Evolutionary conservation across 2,888 invertebrate species (phyloP).

Genomic region (Muscina levida): DNA sequence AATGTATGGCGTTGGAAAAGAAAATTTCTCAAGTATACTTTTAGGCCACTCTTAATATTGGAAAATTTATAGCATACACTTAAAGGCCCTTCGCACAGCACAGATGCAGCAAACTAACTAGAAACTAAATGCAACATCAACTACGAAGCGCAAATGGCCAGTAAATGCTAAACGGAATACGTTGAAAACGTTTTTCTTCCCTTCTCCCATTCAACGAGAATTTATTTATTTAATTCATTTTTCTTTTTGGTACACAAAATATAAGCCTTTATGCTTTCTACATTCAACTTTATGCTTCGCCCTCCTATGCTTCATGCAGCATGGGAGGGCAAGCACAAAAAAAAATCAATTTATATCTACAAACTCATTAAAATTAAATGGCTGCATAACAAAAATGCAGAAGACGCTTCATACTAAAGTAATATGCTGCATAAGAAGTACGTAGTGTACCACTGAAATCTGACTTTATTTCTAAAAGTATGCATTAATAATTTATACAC

Average conservation of each 20-base stretch:
- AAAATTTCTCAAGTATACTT: slow-evolving; percentile 7
- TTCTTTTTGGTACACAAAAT: neutral
- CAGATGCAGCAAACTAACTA: neutral
- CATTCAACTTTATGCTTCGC: slow-evolving; percentile 8
- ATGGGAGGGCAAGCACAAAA: slow-evolving; percentile 29
- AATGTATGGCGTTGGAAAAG: neutral
- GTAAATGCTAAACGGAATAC: neutral
- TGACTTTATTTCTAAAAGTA: slow-evolving; percentile 38
- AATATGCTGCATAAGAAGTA: slow-evolving; percentile 17
- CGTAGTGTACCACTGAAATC: neutral
- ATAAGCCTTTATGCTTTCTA: neutral
- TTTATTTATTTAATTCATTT: slow-evolving; percentile 16
- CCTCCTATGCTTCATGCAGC: neutral
- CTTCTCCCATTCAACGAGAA: slow-evolving; percentile 14
- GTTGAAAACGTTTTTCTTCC: neutral
- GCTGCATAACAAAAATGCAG: slow-evolving; percentile 50
- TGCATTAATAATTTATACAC: slow-evolving; percentile 48
- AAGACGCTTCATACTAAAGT: slow-evolving; percentile 32
- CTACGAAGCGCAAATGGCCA: neutral
- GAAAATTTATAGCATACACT: neutral
- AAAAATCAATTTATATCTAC: slow-evolving; percentile 74
- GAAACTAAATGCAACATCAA: slow-evolving; percentile 1
- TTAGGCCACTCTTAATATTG: neutral
- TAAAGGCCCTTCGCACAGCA: neutral
- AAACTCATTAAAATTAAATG: slow-evolving; percentile 76